Evolutionary conservation across 2,797 vertebrate genomes (phyloP).

Genomic region (Alauda arvensis): DNA sequence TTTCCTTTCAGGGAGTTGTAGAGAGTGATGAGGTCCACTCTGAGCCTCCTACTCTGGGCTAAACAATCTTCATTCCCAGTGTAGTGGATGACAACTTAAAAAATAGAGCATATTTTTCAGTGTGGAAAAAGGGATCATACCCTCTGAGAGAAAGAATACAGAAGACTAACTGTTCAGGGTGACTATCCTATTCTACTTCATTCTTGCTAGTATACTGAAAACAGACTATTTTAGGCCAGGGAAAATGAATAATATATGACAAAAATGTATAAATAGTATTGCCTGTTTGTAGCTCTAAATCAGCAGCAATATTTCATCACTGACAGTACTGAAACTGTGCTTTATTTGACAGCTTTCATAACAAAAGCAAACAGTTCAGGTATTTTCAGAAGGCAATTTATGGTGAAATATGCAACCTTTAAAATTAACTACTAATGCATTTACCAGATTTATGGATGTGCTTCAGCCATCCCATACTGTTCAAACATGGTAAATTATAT

Average conservation of each 20-base stretch:
- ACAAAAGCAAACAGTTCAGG: conserved; percentile 27
- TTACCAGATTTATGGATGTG: conserved; percentile 24
- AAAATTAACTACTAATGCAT: conserved; percentile 49
- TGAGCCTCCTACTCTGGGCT: not conserved
- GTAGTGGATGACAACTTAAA: not conserved
- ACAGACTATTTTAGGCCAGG: not conserved
- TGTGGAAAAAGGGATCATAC: not conserved
- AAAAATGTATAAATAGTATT: conserved; percentile 16
- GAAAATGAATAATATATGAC: conserved; percentile 29
- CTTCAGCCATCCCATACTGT: not conserved
- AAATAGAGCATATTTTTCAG: not conserved
- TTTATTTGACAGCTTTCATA: conserved; percentile 34
- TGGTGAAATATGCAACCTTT: not conserved
- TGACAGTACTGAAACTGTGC: conserved; percentile 5
- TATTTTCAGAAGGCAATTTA: conserved; percentile 43
- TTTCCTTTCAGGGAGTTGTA: not conserved
- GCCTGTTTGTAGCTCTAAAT: conserved; percentile 29
- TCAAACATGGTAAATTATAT: conserved; percentile 37
- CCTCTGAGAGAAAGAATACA: not conserved
- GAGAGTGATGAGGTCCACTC: not conserved
- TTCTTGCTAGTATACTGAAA: not conserved
- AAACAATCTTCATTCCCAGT: not conserved
- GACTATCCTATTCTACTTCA: not conserved
- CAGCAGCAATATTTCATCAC: conserved; percentile 3
- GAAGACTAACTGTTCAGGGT: not conserved